Evolutionary conservation across 2,888 invertebrate species (phyloP).

Genomic region (Coleophora flavipennella): DNA sequence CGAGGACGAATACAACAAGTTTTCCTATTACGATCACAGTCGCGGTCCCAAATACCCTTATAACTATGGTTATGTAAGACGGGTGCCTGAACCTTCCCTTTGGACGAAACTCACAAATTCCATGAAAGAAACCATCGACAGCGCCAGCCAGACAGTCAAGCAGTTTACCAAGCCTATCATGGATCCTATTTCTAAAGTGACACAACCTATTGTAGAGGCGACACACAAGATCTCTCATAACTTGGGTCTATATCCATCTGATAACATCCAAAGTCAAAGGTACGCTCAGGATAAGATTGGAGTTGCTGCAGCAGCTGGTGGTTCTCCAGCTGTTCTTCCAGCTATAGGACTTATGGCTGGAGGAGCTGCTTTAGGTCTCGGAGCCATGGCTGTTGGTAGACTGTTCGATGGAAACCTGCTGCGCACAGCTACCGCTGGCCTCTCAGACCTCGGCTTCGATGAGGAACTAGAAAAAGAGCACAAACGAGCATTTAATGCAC

Average conservation of each 20-base stretch:
- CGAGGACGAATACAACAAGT: constrained; percentile 66
- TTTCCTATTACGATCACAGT: constrained; percentile 70
- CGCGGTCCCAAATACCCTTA: constrained; percentile 70
- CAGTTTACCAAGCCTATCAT: constrained; percentile 76
- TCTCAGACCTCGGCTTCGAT: constrained; percentile 45
- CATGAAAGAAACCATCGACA: constrained; percentile 80
- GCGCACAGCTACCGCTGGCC: constrained; percentile 55
- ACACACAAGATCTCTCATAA: constrained; percentile 86
- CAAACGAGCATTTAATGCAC: constrained; percentile 60
- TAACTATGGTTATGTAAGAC: constrained; percentile 74
- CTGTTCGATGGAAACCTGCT: constrained; percentile 77
- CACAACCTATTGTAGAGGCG: constrained; percentile 81
- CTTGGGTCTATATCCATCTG: constrained; percentile 74
- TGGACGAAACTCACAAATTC: constrained; percentile 83
- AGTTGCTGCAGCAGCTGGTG: constrained; percentile 65
- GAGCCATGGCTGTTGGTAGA: constrained; percentile 84
- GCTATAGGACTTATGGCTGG: constrained; percentile 85
- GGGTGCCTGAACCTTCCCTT: constrained; percentile 74
- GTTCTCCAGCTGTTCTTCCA: constrained; percentile 78
- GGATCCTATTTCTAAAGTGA: constrained; percentile 70
- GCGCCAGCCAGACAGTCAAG: constrained; percentile 79
- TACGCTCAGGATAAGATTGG: constrained; percentile 78
- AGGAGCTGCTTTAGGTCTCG: constrained; percentile 87
- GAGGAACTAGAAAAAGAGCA: constrained; percentile 69
- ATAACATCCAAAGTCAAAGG: constrained; percentile 54